phyloP scores from a whole-genome alignment of 2,797 vertebrate species.

The Scarus forsteni region DNA sequence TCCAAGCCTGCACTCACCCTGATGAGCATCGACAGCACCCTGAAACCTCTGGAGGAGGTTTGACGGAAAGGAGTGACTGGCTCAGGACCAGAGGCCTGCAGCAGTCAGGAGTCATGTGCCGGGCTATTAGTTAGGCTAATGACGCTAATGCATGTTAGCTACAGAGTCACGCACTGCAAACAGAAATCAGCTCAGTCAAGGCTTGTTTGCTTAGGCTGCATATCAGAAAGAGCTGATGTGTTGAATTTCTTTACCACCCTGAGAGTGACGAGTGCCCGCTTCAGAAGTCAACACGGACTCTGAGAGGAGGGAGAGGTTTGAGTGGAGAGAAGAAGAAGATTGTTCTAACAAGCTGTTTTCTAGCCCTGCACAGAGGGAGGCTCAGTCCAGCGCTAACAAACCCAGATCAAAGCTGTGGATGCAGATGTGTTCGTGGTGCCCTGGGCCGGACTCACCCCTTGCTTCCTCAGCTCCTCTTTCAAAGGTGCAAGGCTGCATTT shows the following conservation, averaged over 20 bases:
- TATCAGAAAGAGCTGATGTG: slow-evolving; percentile 40
- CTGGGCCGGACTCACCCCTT: slow-evolving; percentile 88
- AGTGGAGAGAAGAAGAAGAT: slow-evolving; percentile 10
- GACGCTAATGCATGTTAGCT: slow-evolving; percentile 56
- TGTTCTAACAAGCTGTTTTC: slow-evolving; percentile 33
- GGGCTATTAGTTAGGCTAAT: slow-evolving; percentile 55
- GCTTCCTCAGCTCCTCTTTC: slow-evolving; percentile 96
- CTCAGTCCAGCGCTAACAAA: slow-evolving; percentile 20
- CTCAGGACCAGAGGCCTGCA: slow-evolving; percentile 34
- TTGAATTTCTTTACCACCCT: slow-evolving; percentile 21
- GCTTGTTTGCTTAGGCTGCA: slow-evolving; percentile 43
- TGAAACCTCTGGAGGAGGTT: slow-evolving; percentile 52
- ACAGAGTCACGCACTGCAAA: slow-evolving; percentile 54
- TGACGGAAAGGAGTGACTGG: slow-evolving; percentile 40
- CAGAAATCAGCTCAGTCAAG: slow-evolving; percentile 49
- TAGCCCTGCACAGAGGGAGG: slow-evolving; percentile 2
- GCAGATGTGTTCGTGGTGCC: slow-evolving; percentile 13
- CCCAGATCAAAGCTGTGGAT: slow-evolving; percentile 18
- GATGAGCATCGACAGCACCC: slow-evolving; percentile 71
- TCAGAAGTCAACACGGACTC: slow-evolving; percentile 14
- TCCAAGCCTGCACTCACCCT: slow-evolving; percentile 74
- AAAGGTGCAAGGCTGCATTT: slow-evolving; percentile 97
- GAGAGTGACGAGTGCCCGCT: not conserved
- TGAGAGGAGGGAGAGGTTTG: slow-evolving; percentile 27
- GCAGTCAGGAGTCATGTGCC: slow-evolving; percentile 61